phyloP scores from a whole-genome alignment of 2,888 invertebrate species.

The Schrankia costaestrigalis region DNA sequence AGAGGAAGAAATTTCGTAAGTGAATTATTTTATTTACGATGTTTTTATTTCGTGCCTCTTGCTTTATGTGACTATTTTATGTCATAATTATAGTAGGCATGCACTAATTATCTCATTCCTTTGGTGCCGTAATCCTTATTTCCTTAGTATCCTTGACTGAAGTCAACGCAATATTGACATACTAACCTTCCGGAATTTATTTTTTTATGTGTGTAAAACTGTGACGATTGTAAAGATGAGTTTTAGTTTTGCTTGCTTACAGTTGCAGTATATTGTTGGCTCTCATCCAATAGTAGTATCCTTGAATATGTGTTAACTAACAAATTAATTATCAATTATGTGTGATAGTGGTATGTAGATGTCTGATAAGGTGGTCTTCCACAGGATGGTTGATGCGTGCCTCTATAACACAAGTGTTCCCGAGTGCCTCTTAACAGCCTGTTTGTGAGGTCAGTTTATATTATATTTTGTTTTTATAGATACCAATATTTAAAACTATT shows the following conservation, averaged over 20 bases:
- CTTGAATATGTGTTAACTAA: slow-evolving; percentile 65
- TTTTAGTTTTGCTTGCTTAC: slow-evolving; percentile 63
- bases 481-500: slow-evolving; percentile 20
- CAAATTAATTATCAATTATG: slow-evolving; percentile 40
- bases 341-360: slow-evolving; percentile 29
- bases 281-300: slow-evolving; percentile 65
- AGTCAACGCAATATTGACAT: slow-evolving; percentile 33
- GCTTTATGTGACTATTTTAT: too few relatives aligned
- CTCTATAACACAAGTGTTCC: slow-evolving; percentile 69
- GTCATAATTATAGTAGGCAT: too few relatives aligned
- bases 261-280: slow-evolving; percentile 69
- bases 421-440: slow-evolving; percentile 75
- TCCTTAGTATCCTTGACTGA: slow-evolving; percentile 41
- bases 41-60: too few relatives aligned
- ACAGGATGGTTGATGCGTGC: slow-evolving; percentile 74
- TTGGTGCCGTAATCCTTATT: too few relatives aligned
- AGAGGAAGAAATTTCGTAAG: slow-evolving; percentile 72
- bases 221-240: slow-evolving; percentile 54
- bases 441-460: slow-evolving; percentile 74
- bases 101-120: too few relatives aligned
- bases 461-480: slow-evolving; percentile 26
- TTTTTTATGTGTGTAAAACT: slow-evolving; percentile 29
- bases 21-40: slow-evolving; percentile 37
- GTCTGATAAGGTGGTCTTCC: slow-evolving; percentile 67
- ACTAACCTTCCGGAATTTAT: slow-evolving; percentile 45